Evolutionary conservation across 1,140 invertebrate species (phyloP), one percentile per base, ranked within the genome.

Genomic region (Berghia stephanieae): DNA sequence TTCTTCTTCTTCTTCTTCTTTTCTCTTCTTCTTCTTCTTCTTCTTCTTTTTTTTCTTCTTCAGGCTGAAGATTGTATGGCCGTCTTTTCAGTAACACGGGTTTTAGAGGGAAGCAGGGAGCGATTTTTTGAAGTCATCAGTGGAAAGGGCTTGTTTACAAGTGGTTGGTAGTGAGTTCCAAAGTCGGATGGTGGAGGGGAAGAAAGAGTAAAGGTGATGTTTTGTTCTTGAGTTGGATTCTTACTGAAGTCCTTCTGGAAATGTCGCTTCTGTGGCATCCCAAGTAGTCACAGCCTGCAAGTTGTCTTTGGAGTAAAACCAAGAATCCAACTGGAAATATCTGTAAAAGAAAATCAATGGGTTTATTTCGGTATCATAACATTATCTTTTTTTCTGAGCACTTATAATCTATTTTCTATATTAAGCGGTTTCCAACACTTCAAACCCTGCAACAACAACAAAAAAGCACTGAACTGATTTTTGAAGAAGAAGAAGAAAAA

Each of bases 271-370:
- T 8, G 40, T 76, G 3, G 79, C 68, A 16, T 80, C 79, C 79
- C 79, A 80, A 2, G 42, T 68, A 10, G 75, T 80, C 18, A 80
- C 79, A 1, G 70, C 79, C 2, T 24, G 18, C 18, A 68, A 5
- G 13, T 24, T 27, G 13, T 77, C 79, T 60, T 80, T 80, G 0
- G 68, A 70, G 52, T 80, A 80, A 42, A 74, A 80, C 78, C 78
- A 80, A 3, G 78, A 80, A 55, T 80, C 78, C 13, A 77, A 8
- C 52, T 80, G 78, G 3, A 77, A 8, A 52, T 80, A 77, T 49
- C 74, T 80, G 43, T 36, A 43, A 2, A 43, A 67, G 13, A 49
- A 38, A 10, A 10, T 24, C n/a, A 8, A 24, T 60, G 6, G n/a
- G n/a, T 60, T 24, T 4, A 60, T 5, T 27, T 63, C 57, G 31